Evolutionary conservation across 1,140 invertebrate genomes (phyloP), one percentile per base, ranked within the genome.

Genomic region (Papilio dardanus): DNA sequence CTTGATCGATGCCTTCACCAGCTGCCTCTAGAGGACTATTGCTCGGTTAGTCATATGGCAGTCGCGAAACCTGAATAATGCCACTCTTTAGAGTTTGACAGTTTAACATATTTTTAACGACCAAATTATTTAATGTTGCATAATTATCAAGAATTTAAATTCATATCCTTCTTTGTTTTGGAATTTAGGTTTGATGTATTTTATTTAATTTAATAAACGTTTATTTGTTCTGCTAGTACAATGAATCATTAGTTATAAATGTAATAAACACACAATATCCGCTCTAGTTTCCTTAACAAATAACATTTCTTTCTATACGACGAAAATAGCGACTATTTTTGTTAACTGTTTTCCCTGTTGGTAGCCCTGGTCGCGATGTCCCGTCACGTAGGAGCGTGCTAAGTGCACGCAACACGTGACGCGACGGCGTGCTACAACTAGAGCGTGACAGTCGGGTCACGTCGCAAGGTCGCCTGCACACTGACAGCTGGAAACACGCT

Each of bases 321-420:
- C 8, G 12, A 16, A 4, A 42, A 46, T 19, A 46, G 6, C 5
- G n/a, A 42, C 35, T 37, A 37, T 37, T 37, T 42, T 46, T n/a
- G 16, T 19, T 46, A 46, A 19, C 42, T 46, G 40, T 42, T 46
- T 46, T 46, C 6, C 16, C n/a, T n/a, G 19, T 46, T 66, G 65
- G 33, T 31, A 66, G 7, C 65, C 65, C 65, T 66, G 65, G 30
- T 33, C n/a, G 58, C 58, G 62, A 31, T 24, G 30, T 66, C 54
- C 30, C 33, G 67, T 69, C 67, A 69, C 67, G 67, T 69, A 69
- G 16, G 67, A 69, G 67, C 67, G 31, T 69, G 67, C 33, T 69
- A 69, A 69, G 67, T 42, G 35, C 67, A 69, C 67, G 67, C 67
- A 69, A 69, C 67, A 69, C 67, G 67, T 69, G 67, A 69, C 35